These are phyloP conservation scores for Spodoptera frugiperda DNA, from an alignment of 1,140 invertebrate genomes.

Conservation along the genomic window DNA sequence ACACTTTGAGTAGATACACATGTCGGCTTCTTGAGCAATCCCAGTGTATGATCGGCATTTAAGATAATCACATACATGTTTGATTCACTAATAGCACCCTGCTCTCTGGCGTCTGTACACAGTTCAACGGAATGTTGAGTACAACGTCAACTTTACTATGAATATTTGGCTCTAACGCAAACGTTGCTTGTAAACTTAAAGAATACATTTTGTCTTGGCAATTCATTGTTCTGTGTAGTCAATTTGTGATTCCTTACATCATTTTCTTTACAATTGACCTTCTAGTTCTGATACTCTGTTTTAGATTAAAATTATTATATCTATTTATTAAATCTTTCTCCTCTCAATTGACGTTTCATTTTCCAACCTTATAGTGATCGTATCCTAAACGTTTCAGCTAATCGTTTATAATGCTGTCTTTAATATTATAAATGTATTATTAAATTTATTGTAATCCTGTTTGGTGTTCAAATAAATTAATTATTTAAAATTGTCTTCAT, in stretches of 20 bases:
- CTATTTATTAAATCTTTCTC: constrained; percentile 86
- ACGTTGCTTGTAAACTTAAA: constrained; percentile 37
- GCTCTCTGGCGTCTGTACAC: constrained; percentile 53
- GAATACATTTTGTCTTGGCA: constrained; percentile 55
- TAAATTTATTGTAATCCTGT: constrained; percentile 38
- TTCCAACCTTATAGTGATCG: constrained; percentile 18
- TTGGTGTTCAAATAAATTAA: constrained; percentile 37
- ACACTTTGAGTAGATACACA: constrained; percentile 31
- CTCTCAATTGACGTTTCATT: constrained; percentile 72
- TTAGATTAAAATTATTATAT: constrained; percentile 83
- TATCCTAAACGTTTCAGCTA: not conserved
- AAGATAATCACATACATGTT: constrained; percentile 43
- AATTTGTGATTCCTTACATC: constrained; percentile 74
- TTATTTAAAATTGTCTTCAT: constrained; percentile 25
- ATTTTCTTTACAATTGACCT: constrained; percentile 74
- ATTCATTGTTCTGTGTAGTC: constrained; percentile 74
- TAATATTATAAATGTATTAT: constrained; percentile 25
- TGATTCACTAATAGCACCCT: constrained; percentile 69
- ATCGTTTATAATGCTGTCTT: constrained; percentile 19
- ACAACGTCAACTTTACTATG: constrained; percentile 52
- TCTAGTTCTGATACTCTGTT: constrained; percentile 79
- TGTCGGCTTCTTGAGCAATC: constrained; percentile 42
- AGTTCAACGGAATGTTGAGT: not conserved
- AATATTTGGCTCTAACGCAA: constrained; percentile 46
- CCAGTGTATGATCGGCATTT: constrained; percentile 33